Evolutionary conservation across 2,113 vertebrate species (phyloP), one percentile per base, ranked within the genome.

Genomic region (Piaya cayana): DNA sequence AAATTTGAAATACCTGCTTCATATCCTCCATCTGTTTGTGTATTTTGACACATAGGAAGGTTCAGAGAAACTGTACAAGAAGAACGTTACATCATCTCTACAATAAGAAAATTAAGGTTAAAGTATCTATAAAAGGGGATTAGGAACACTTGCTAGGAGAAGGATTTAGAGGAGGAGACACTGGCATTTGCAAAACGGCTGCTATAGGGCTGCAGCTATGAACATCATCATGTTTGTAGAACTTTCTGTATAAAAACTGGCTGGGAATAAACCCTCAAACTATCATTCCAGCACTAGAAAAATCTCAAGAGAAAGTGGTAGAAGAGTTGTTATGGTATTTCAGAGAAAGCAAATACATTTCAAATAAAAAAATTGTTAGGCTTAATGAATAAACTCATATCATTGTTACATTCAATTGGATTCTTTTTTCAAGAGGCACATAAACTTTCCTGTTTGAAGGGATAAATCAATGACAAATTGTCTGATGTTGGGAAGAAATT

Each of bases 401-500:
- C 1, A 2, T n/a, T 68, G 21, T 64, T 77, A 53, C 6, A 47
- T 63, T 81, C 52, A 47, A 19, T 16, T 27, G 47, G 19, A 14
- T 80, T 36, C 69, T 52, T 42, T 39, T 80, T 94, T 84, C 83
- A 77, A 70, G 74, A 82, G 27, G 78, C 63, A 87, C 53, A 85
- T 76, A 87, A 91, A 94, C 67, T 67, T 72, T 53, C 55, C 68
- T 70, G 22, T 92, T 94, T 47, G 68, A 95, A 59, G 29, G 32
- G 19, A 70, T 88, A 92, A 95, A 91, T 92, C 69, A 91, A 29
- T 89, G 91, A 87, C 91, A 96, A 96, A 86, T 62, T 86, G 74
- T 86, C 86, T 91, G 65, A 78, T 64, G 83, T 5, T 60, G 56
- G 80, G 81, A 93, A 95, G 94, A 94, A 91, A 87, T 84, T 93